A percentile compares a stretch with the other conserved stretches of the same genome.
Conservation (phyloP, 2,888 invertebrate species). For the Aporophyla nigra region DNA sequence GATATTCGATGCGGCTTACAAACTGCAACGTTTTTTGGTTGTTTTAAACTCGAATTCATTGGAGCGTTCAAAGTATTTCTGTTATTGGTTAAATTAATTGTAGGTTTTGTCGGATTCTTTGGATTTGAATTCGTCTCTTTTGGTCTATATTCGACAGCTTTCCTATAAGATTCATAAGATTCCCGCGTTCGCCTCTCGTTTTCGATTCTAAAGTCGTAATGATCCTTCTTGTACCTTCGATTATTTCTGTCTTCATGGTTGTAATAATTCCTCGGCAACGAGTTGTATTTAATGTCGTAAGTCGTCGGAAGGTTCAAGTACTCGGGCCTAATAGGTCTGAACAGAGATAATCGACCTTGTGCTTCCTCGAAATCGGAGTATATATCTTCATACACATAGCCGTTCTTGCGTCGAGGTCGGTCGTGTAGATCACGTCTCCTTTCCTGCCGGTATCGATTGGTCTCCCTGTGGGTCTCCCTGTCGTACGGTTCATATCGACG, state of each 20-base stretch:
- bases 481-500: conserved; percentile 76
- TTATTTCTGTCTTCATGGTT: conserved; percentile 80
- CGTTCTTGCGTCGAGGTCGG: conserved; percentile 84
- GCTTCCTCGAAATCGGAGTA: conserved; percentile 89
- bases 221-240: conserved; percentile 84
- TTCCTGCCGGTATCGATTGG: conserved; percentile 76
- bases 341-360: conserved; percentile 86
- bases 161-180: conserved; percentile 79
- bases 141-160: conserved; percentile 63
- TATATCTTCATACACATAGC: conserved; percentile 89
- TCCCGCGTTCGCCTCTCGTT: conserved; percentile 76
- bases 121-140: conserved; percentile 58
- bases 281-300: conserved; percentile 86
- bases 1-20: conserved; percentile 85
- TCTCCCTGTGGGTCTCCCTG: conserved; percentile 64
- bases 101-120: conserved; percentile 55
- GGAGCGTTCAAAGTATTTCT: conserved; percentile 63
- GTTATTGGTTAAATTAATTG: conserved; percentile 47
- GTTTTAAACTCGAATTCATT: conserved; percentile 64
- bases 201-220: conserved; percentile 88
- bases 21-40: conserved; percentile 84
- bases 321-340: conserved; percentile 88
- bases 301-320: conserved; percentile 85
- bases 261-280: conserved; percentile 85
- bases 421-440: conserved; percentile 67